Conservation (phyloP, 2,888 invertebrate species). For the Altica lythri region DNA sequence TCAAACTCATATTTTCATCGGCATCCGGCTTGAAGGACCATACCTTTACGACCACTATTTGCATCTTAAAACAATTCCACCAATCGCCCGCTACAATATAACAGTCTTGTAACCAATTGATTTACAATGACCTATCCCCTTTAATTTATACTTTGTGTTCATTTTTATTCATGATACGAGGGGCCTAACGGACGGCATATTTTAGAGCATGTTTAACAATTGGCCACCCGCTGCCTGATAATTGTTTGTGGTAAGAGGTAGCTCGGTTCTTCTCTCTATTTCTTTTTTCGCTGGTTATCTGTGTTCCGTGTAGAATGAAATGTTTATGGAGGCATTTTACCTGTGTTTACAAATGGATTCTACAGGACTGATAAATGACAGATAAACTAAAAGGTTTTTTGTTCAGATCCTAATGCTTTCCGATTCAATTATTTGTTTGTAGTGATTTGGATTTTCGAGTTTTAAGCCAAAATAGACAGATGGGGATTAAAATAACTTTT, state of each 20-base stretch:
- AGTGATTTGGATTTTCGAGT: slow-evolving; percentile 1
- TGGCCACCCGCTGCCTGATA: slow-evolving; percentile 31
- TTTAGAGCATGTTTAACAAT: slow-evolving; percentile 33
- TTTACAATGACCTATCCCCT: slow-evolving; percentile 32
- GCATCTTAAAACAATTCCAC: slow-evolving; percentile 26
- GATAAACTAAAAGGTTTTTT: slow-evolving; percentile 33
- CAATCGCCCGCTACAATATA: slow-evolving; percentile 13
- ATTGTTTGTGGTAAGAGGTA: slow-evolving; percentile 38
- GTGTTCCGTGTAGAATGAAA: slow-evolving; percentile 25
- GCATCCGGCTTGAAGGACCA: slow-evolving; percentile 13
- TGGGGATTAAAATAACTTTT: not conserved
- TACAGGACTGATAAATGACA: slow-evolving; percentile 30
- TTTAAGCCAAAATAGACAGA: not conserved
- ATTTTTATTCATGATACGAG: slow-evolving; percentile 18
- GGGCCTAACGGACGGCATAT: slow-evolving; percentile 26
- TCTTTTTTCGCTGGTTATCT: not conserved
- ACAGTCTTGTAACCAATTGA: slow-evolving; percentile 27
- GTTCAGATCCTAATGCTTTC: slow-evolving; percentile 20
- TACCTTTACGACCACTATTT: slow-evolving; percentile 17
- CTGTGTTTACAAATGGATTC: slow-evolving; percentile 43
- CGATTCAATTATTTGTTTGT: slow-evolving; percentile 13
- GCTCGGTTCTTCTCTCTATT: slow-evolving; percentile 21
- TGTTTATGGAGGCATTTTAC: slow-evolving; percentile 43
- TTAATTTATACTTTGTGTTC: slow-evolving; percentile 31
- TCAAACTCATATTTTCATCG: slow-evolving; percentile 16